phyloP scores from a whole-genome alignment of 2,888 invertebrate genomes.

The Frankliniella fusca region DNA sequence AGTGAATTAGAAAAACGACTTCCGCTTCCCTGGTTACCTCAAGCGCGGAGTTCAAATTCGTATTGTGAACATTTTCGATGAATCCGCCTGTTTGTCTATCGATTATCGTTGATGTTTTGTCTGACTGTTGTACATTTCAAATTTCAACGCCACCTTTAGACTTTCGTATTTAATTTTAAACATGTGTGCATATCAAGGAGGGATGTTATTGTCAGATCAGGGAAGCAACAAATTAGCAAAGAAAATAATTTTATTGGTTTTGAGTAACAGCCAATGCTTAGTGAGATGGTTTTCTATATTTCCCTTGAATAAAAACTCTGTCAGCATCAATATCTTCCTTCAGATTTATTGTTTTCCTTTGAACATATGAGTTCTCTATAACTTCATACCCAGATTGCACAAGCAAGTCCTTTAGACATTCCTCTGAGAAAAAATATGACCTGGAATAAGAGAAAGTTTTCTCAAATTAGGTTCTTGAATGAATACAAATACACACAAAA shows the following conservation, averaged over 20 bases:
- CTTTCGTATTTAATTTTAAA: no score
- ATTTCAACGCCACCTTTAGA: no score
- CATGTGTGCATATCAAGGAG: not conserved
- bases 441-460: conserved; percentile 49
- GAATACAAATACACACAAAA: not conserved
- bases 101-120: no score
- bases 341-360: conserved; percentile 83
- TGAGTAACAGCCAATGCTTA: not conserved
- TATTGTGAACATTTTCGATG: no score
- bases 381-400: conserved; percentile 65
- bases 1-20: not conserved
- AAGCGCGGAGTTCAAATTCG: no score
- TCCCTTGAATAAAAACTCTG: conserved; percentile 88
- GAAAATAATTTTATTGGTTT: not conserved
- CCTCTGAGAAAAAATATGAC: conserved; percentile 74
- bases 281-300: conserved; percentile 52
- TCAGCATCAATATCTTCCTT: conserved; percentile 90
- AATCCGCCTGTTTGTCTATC: no score
- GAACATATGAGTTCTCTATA: conserved; percentile 68
- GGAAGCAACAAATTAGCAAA: not conserved
- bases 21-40: not conserved
- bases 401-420: conserved; percentile 65
- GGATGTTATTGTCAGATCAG: not conserved
- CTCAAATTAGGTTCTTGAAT: not conserved
- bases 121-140: no score